These are phyloP conservation scores for Arothron firmamentum DNA, from an alignment of 2,113 vertebrate species.

Conservation along the genomic window DNA sequence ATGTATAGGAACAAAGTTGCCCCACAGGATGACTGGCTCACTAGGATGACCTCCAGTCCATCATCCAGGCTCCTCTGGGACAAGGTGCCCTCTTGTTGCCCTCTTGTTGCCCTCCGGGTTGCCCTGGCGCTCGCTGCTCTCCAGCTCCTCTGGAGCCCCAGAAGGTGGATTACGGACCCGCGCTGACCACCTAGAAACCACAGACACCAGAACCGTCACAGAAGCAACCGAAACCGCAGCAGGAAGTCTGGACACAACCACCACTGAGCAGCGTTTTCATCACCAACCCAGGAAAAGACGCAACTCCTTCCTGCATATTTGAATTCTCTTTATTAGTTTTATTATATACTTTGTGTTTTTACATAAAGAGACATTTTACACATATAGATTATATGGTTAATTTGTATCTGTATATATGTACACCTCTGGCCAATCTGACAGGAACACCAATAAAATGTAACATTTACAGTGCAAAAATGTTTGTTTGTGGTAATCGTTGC, in stretches of 20 bases:
- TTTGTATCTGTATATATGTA: conserved; percentile 73
- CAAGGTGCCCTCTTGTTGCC: too few species aligned
- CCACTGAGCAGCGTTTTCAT: too few species aligned
- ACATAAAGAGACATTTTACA: conserved; percentile 79
- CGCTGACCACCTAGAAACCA: too few species aligned
- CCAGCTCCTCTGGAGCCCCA: too few species aligned
- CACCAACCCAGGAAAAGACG: conserved; percentile 9
- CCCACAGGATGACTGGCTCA: too few species aligned
- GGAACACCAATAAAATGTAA: conserved; percentile 75
- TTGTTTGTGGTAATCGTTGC: conserved; percentile 55
- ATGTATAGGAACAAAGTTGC: too few species aligned
- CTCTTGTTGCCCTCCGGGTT: too few species aligned
- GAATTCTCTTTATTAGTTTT: conserved; percentile 82
- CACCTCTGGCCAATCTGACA: conserved; percentile 77
- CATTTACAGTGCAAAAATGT: conserved; percentile 77
- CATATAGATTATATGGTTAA: conserved; percentile 76
- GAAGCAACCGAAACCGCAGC: not conserved
- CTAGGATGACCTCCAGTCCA: too few species aligned
- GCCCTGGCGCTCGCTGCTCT: too few species aligned
- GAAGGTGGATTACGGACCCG: too few species aligned
- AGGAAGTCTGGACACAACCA: too few species aligned
- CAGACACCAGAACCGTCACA: not conserved
- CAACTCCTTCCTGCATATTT: conserved; percentile 59
- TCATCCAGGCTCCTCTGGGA: too few species aligned
- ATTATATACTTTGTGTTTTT: conserved; percentile 81